Evolutionary conservation across 2,797 vertebrate genomes (phyloP).

Genomic region (Sebastes minor): DNA sequence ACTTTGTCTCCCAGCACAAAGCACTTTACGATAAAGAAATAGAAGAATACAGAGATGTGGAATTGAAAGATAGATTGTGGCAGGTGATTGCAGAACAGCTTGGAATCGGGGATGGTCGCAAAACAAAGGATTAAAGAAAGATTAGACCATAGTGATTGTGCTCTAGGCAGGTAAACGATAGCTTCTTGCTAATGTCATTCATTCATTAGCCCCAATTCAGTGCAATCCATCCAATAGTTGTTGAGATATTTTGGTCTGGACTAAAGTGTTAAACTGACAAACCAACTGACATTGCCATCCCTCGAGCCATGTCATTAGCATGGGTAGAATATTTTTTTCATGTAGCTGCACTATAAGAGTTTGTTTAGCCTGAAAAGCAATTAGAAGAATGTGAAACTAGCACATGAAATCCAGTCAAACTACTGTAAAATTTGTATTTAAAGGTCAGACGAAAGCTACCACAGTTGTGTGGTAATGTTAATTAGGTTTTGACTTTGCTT

Average conservation of each 20-base stretch:
- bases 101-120: background rate
- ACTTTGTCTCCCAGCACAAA: background rate
- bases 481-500: background rate
- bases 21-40: background rate
- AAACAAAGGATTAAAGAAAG: background rate
- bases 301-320: background rate
- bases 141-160: background rate
- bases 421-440: background rate
- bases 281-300: background rate
- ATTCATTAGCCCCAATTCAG: background rate
- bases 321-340: background rate
- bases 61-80: background rate
- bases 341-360: background rate
- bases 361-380: background rate
- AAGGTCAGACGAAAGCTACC: background rate
- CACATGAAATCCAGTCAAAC: background rate
- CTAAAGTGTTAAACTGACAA: background rate
- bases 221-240: background rate
- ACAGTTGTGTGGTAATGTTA: background rate
- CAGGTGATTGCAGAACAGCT: background rate
- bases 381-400: background rate
- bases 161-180: background rate
- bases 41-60: background rate
- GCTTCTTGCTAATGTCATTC: background rate
- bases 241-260: background rate